Evolutionary conservation across 2,888 invertebrate genomes (phyloP).

Genomic region (Polymixis lichenea): DNA sequence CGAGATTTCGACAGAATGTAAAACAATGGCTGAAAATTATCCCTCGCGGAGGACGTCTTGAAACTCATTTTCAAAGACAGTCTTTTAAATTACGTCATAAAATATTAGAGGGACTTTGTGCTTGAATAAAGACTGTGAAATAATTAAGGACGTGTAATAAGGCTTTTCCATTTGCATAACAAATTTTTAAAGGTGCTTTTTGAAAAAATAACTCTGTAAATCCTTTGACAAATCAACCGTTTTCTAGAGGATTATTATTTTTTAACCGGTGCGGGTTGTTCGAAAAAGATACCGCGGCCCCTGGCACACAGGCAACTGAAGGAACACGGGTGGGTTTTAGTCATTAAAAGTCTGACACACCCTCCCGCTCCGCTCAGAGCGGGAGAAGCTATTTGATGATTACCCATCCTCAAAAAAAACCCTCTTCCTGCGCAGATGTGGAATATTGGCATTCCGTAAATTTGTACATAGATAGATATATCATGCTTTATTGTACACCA

Average conservation of each 20-base stretch:
- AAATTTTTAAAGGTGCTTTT: constrained; percentile 79
- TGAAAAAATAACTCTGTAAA: constrained; percentile 81
- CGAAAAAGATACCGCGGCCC: no score
- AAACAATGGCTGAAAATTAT: constrained; percentile 73
- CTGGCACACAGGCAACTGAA: no score
- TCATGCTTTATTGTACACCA: not conserved
- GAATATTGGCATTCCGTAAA: not conserved
- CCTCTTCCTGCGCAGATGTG: not conserved
- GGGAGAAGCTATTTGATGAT: no score
- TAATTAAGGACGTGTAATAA: constrained; percentile 88
- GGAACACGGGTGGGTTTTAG: no score
- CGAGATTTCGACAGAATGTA: constrained; percentile 65
- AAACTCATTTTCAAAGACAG: constrained; percentile 78
- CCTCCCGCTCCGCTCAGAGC: no score
- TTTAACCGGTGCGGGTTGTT: not conserved
- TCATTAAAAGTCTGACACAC: no score
- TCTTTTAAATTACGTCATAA: constrained; percentile 85
- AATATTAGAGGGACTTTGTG: constrained; percentile 83
- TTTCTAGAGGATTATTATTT: constrained; percentile 65
- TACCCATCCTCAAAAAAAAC: no score
- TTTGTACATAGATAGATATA: not conserved
- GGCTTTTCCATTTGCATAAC: constrained; percentile 86
- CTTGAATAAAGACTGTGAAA: constrained; percentile 82
- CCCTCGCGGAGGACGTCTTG: constrained; percentile 74
- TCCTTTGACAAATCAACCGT: constrained; percentile 81